Evolutionary conservation across 2,113 vertebrate species (phyloP).

Genomic region (Brevimyrus niger): DNA sequence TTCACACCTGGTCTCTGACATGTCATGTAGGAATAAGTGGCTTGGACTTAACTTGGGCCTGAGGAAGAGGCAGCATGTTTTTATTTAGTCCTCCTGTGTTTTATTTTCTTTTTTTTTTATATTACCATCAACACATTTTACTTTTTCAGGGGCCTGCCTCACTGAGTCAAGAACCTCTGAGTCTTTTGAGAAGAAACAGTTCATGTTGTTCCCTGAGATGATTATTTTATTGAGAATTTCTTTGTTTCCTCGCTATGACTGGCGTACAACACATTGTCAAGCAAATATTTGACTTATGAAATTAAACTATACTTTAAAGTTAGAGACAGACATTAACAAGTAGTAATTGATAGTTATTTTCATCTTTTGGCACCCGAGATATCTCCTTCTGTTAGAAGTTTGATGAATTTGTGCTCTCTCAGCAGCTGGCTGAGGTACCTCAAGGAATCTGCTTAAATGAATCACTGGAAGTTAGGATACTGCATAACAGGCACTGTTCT

Average conservation of each 20-base stretch:
- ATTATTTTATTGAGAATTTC: not conserved
- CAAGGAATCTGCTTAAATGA: conserved; percentile 19
- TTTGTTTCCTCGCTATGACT: not conserved
- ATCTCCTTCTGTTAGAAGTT: not conserved
- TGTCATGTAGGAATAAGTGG: not conserved
- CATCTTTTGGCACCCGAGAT: not conserved
- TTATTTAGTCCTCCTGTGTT: not conserved
- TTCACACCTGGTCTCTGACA: not conserved
- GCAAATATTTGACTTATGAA: not conserved
- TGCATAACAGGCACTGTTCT: not conserved
- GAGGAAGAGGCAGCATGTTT: not conserved
- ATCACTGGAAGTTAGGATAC: conserved; percentile 2
- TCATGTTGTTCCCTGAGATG: not conserved
- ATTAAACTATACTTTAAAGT: not conserved
- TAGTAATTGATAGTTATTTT: not conserved
- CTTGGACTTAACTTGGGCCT: not conserved
- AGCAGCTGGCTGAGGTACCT: not conserved
- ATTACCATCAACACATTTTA: not conserved
- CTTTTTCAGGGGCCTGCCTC: not conserved
- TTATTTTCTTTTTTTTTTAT: not conserved
- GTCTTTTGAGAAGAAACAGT: not conserved
- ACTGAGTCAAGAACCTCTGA: not conserved
- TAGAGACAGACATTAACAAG: not conserved
- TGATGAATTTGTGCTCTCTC: not conserved
- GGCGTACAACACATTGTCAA: not conserved